Conservation (phyloP, 1,140 invertebrate genomes). For the Drosophila athabasca region DNA sequence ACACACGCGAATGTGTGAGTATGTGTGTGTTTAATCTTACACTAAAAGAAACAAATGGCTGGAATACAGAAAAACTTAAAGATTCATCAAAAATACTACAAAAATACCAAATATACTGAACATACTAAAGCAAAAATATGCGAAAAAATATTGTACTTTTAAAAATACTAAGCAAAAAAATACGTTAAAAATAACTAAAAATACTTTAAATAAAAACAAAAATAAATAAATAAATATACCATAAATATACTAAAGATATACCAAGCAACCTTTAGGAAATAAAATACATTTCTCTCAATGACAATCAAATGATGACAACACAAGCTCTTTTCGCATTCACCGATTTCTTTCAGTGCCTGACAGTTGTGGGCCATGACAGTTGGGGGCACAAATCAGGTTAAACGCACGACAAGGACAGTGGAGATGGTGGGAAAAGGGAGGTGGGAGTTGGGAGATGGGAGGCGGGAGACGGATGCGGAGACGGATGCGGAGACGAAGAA, state of each 20-base stretch:
- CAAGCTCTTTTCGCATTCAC: too few species aligned
- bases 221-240: neutral
- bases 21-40: slow-evolving; percentile 7
- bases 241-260: neutral
- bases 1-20: neutral
- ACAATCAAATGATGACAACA: too few species aligned
- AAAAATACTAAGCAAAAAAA: too few species aligned
- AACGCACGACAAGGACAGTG: slow-evolving; percentile 57
- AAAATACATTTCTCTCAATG: too few species aligned
- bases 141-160: too few species aligned
- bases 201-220: too few species aligned
- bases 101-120: too few species aligned
- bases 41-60: slow-evolving; percentile 12
- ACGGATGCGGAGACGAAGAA: neutral
- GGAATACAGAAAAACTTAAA: too few species aligned
- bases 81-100: neutral
- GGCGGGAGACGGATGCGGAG: neutral
- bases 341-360: slow-evolving; percentile 31
- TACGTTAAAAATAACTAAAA: too few species aligned
- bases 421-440: too few species aligned
- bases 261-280: too few species aligned
- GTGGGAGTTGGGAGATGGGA: slow-evolving; percentile 9
- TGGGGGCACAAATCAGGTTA: slow-evolving; percentile 70
- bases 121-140: too few species aligned
- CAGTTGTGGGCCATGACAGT: slow-evolving; percentile 36